Evolutionary conservation across 2,113 vertebrate species (phyloP).

Genomic region (Corythornis cristatus): DNA sequence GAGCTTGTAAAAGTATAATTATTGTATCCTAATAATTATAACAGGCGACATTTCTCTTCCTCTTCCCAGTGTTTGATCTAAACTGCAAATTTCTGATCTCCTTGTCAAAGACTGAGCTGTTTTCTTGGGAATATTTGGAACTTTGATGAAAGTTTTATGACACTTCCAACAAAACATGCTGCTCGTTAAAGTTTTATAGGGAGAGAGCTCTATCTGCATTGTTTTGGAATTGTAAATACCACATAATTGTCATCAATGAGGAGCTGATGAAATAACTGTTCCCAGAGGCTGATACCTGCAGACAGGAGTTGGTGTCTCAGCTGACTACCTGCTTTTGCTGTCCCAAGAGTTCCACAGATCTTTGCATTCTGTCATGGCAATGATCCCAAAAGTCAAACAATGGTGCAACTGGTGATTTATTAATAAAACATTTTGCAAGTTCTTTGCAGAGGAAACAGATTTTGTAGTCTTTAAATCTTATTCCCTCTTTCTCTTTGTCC

Average conservation of each 20-base stretch:
- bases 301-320: neutral
- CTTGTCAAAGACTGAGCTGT: constrained; percentile 64
- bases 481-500: neutral
- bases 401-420: constrained; percentile 34
- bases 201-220: constrained; percentile 58
- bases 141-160: constrained; percentile 73
- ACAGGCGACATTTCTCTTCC: constrained; percentile 51
- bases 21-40: constrained; percentile 65
- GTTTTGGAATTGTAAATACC: constrained; percentile 68
- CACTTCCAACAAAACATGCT: constrained; percentile 67
- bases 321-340: neutral
- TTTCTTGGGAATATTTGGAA: constrained; percentile 70
- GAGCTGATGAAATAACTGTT: constrained; percentile 44
- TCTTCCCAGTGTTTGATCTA: constrained; percentile 66
- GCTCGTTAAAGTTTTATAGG: constrained; percentile 66
- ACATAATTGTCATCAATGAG: constrained; percentile 59
- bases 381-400: constrained; percentile 3
- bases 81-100: constrained; percentile 72
- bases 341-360: neutral
- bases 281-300: constrained; percentile 33
- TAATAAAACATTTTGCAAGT: neutral
- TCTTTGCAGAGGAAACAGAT: neutral
- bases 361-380: neutral
- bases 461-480: neutral
- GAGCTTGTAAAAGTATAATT: constrained; percentile 63